phyloP scores from a whole-genome alignment of 1,140 invertebrate species.

The Drosophila pachea region DNA sequence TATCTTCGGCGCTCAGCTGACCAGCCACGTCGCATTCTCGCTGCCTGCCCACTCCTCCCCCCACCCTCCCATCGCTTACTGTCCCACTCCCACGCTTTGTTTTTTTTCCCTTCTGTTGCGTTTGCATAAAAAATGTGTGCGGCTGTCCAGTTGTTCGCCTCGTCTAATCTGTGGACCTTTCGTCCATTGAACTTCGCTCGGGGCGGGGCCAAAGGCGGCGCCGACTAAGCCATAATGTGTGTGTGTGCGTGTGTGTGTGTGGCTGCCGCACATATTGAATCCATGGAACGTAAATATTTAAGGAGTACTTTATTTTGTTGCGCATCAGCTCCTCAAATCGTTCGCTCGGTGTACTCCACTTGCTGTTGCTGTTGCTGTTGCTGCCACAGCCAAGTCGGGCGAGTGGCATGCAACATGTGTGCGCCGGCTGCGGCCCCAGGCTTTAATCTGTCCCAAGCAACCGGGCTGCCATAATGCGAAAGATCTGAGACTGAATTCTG shows the following conservation, averaged over 20 bases:
- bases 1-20: conserved; percentile 29
- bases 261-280: conserved; percentile 55
- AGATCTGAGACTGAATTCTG: conserved; percentile 26
- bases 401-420: conserved; percentile 63
- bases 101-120: conserved; percentile 12
- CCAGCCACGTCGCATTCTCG: conserved; percentile 13
- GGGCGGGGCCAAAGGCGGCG: background rate
- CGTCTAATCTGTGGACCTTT: conserved; percentile 65
- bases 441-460: conserved; percentile 33
- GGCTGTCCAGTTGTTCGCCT: conserved; percentile 20
- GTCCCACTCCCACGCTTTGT: background rate
- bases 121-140: conserved; percentile 13
- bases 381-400: conserved; percentile 61
- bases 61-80: background rate
- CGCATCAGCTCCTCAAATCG: conserved; percentile 44
- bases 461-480: conserved; percentile 5
- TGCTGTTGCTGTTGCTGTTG: conserved; percentile 29
- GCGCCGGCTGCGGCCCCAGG: conserved; percentile 7
- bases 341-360: conserved; percentile 38
- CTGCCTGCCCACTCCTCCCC: background rate
- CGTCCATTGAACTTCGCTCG: conserved; percentile 41
- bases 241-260: conserved; percentile 18
- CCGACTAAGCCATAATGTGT: conserved; percentile 18
- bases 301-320: conserved; percentile 67
- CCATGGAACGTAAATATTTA: conserved; percentile 71